Conservation (phyloP, 2,797 vertebrate species). For the Uromys caudimaculatus region DNA sequence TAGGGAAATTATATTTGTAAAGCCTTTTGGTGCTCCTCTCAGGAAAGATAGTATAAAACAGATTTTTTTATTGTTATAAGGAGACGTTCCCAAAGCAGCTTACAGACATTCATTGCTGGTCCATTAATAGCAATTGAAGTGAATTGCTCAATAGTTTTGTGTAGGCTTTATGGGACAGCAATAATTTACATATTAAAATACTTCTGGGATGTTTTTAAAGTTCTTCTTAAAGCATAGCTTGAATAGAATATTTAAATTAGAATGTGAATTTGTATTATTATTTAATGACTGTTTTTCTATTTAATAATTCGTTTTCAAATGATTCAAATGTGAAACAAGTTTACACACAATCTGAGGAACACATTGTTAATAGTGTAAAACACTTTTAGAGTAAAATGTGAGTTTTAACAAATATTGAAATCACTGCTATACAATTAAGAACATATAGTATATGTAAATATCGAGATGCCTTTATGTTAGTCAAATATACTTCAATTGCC, state of each 20-base stretch:
- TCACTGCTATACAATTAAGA: not conserved
- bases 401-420: not conserved
- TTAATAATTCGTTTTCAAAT: not conserved
- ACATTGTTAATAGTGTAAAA: not conserved
- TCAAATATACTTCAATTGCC: not conserved
- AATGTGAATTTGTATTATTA: not conserved
- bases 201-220: not conserved
- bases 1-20: slow-evolving; percentile 64
- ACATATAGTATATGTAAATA: not conserved
- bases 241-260: slow-evolving; percentile 18
- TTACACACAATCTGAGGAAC: not conserved
- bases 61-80: not conserved
- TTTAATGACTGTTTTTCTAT: not conserved
- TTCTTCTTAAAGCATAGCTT: slow-evolving; percentile 24
- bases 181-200: slow-evolving; percentile 32
- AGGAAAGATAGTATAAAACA: not conserved
- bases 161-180: not conserved
- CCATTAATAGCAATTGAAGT: slow-evolving; percentile 15
- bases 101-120: not conserved
- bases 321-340: not conserved
- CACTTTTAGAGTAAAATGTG: not conserved
- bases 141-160: not conserved
- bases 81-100: not conserved
- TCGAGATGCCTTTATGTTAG: fast-evolving
- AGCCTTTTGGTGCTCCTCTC: not conserved